Base-by-base conservation (phyloP, 1,140 invertebrate species). In the Helicoverpa armigera region DNA sequence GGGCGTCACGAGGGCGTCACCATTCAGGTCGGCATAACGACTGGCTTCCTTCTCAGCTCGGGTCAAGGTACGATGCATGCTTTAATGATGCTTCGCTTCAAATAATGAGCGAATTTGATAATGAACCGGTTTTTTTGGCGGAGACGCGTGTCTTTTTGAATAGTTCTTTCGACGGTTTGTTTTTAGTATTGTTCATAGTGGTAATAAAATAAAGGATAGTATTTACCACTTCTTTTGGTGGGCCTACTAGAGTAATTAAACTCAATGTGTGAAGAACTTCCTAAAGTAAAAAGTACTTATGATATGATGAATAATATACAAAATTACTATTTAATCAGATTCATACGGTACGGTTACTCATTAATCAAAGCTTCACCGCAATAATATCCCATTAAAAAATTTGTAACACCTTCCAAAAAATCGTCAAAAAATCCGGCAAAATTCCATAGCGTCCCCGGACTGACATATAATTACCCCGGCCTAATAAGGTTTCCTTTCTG, bases 11-110 rank as follows among this genome's bases (percentile, higher is more conserved):
- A 3, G 35, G 35, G 56, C 56, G 65, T 69, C 65, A 18, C 35
- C 35, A 67, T 23, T 53, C 50, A 29, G 23, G 78, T 79, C 82
- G 14, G 50, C 23, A 14, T 88, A 88, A 88, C 86, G 87, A 89
- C 73, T 75, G 72, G 84, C 85, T 89, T 89, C 87, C 88, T 76
- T 54, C 11, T 12, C 16, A 3, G 13, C 54, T 43, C 14, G 29
- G 73, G 73, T 67, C 75, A 77, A 77, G 61, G 60, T 29, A 67
- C 10, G 12, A n/a, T 72, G 61, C 16, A 18, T 65, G 29, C 14
- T 67, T 65, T 77, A 77, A 77, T 67, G 61, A 67, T 75, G 43
- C 35, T 13, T 35, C 56, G 10, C n/a, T 54, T 43, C 13, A 29
- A 35, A 43, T 43, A 43, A 43, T 54, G 10, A 13, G 13, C 16